Base-by-base conservation (phyloP, 2,888 invertebrate species). In the Parnassius orleans region DNA sequence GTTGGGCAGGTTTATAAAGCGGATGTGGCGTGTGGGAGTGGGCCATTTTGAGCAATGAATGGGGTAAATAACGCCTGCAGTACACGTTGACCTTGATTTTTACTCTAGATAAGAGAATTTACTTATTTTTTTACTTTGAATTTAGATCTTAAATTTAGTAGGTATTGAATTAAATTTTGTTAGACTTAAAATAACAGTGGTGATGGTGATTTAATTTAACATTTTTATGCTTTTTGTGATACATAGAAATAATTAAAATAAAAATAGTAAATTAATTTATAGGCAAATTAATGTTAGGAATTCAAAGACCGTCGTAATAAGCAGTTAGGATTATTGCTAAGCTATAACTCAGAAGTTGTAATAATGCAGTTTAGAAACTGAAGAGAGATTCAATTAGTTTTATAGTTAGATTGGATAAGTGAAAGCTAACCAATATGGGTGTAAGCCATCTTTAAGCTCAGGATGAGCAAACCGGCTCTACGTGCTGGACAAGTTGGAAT, bases 401-500 rank as follows among this genome's bases (percentile, higher is more conserved):
- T 72, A 71, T 69, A 71, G 68, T 71, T 66, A 68, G 65, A 58
- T 59, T 63, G 62, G 53, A 66, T 62, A 73, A 77, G 80, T 76
- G 80, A 80, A 80, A 80, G 80, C 74, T 53, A 59, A 60, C 66
- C 66, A 67, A 72, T 73, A 73, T 76, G 72, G 76, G 66, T 65
- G 69, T 69, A 65, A 62, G 65, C 65, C 46, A 63, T 48, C 53
- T 60, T 57, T n/a, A n/a, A 12, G 12, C 48, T 48, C 67, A 76
- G 80, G 79, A 78, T 77, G 79, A 72, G 76, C 72, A 66, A 70
- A 74, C 77, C 72, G 73, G 80, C 61, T 53, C 43, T 63, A 56
- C 55, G 62, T 60, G 52, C 62, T 61, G 33, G 53, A 42, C 63
- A 65, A 61, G 67, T 65, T 65, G 61, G 53, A 55, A 54, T 14